Percentiles rank a stretch among this genome's conserved stretches.
phyloP scores from a whole-genome alignment of 2,113 vertebrate genomes.

The Ailurus styani region DNA sequence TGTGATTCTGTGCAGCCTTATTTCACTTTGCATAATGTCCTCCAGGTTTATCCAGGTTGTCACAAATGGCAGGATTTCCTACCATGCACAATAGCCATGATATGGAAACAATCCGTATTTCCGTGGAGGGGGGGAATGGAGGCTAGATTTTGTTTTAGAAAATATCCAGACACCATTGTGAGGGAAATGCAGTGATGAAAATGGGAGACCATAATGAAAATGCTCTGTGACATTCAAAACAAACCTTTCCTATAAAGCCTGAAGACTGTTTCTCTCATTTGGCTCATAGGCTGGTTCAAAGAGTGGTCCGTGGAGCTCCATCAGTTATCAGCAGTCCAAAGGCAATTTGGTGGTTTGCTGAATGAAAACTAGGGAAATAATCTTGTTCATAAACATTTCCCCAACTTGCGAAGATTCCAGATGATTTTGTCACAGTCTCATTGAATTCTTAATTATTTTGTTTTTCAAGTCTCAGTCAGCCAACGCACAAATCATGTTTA shows the following conservation, averaged over 20 bases:
- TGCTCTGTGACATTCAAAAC: neutral
- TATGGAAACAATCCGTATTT: neutral
- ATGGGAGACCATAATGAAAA: neutral
- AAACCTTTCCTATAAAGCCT: neutral
- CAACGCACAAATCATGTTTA: neutral
- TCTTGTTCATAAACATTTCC: neutral
- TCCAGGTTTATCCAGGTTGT: neutral
- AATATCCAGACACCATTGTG: neutral
- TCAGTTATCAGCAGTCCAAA: neutral
- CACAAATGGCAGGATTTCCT: neutral
- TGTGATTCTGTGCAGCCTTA: neutral
- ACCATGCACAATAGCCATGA: neutral
- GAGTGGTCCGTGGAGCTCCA: neutral
- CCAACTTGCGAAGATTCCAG: neutral
- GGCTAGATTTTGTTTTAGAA: neutral
- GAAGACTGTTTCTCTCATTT: neutral
- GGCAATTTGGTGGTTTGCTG: neutral
- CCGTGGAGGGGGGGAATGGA: neutral
- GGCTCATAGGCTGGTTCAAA: neutral
- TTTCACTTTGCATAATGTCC: neutral
- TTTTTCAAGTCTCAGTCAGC: neutral
- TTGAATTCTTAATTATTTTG: neutral
- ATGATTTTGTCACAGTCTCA: neutral
- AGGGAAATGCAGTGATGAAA: neutral
- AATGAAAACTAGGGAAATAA: neutral